phyloP scores from a whole-genome alignment of 2,113 vertebrate genomes.

The Grantiella picta region DNA sequence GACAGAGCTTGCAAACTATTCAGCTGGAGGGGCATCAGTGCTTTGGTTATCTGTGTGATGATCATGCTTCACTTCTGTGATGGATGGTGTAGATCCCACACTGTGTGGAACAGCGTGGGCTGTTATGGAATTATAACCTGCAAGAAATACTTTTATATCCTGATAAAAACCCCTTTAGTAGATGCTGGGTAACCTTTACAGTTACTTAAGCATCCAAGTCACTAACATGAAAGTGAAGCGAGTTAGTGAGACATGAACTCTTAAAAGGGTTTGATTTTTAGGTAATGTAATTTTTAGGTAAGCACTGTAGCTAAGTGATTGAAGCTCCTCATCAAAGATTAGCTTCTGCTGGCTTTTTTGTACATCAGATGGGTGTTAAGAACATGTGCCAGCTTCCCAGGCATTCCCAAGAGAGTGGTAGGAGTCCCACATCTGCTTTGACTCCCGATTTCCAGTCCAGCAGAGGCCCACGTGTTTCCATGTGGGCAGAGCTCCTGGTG shows the following conservation, averaged over 20 bases:
- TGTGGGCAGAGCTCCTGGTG: neutral
- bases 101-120: accelerated
- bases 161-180: neutral
- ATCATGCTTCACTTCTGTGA: neutral
- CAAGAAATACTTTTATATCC: neutral
- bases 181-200: neutral
- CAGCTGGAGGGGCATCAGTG: neutral
- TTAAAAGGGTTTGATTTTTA: conserved; percentile 21
- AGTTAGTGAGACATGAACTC: neutral
- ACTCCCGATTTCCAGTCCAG: neutral
- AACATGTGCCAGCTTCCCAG: neutral
- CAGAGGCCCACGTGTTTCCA: neutral
- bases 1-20: neutral
- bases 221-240: neutral
- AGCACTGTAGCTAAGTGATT: neutral
- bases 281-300: neutral
- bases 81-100: neutral
- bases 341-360: neutral
- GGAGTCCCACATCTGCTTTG: neutral
- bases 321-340: conserved; percentile 27
- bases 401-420: neutral
- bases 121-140: neutral
- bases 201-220: neutral
- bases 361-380: neutral
- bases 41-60: neutral